Conservation (phyloP, 1,140 invertebrate genomes). For the Drosophila eugracilis region DNA sequence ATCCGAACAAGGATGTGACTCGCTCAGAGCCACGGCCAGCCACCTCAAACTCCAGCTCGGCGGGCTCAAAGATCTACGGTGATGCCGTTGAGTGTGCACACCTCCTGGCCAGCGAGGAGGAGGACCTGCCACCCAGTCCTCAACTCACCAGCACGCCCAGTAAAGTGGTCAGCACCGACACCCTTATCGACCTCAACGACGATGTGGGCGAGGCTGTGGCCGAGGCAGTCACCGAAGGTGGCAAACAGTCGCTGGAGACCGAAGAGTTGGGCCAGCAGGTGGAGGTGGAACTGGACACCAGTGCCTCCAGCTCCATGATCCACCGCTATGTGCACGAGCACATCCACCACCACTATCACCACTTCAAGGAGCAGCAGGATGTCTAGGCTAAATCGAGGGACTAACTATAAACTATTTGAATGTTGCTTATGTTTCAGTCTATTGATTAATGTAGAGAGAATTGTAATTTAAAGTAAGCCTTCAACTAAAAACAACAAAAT, state of each 20-base stretch:
- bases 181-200: slow-evolving; percentile 69
- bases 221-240: slow-evolving; percentile 54
- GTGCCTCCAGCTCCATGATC: slow-evolving; percentile 80
- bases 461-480: slow-evolving; percentile 68
- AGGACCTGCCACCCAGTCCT: slow-evolving; percentile 68
- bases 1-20: slow-evolving; percentile 31
- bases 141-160: slow-evolving; percentile 60
- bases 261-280: slow-evolving; percentile 40
- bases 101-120: slow-evolving; percentile 77
- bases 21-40: slow-evolving; percentile 42
- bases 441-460: slow-evolving; percentile 73
- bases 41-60: slow-evolving; percentile 60
- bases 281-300: slow-evolving; percentile 85
- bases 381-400: slow-evolving; percentile 36
- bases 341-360: slow-evolving; percentile 93
- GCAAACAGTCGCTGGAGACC: slow-evolving; percentile 45
- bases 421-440: slow-evolving; percentile 66
- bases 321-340: slow-evolving; percentile 91
- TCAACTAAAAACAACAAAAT: slow-evolving; percentile 20
- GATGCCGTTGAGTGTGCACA: slow-evolving; percentile 81
- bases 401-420: slow-evolving; percentile 48
- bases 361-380: slow-evolving; percentile 86
- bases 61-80: slow-evolving; percentile 59
- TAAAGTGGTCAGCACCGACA: slow-evolving; percentile 73
- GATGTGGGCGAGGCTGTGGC: slow-evolving; percentile 71